Base-by-base conservation (phyloP, 2,888 invertebrate genomes). In the Eristalis pertinax region DNA sequence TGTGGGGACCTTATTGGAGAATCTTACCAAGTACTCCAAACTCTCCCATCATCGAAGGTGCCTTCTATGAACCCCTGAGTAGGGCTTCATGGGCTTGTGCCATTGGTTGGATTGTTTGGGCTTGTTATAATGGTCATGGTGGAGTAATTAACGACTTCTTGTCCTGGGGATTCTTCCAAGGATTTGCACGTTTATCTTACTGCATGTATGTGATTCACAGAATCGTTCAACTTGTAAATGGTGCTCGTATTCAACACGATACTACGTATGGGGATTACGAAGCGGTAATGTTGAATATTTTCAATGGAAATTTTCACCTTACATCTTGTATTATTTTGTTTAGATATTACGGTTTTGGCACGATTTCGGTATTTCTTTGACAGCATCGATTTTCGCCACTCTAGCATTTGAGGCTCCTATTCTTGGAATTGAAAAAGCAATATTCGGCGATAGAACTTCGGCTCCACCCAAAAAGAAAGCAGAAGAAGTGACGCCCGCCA, bases 331-430 rank as follows among this genome's bases (percentile, higher is more conserved):
- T 38, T 89, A 11, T 83, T 84, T 77, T 32, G n/a, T 72, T 81
- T 90, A 94, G 92, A 89, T 93, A 29, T 91, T 93, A 83, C 90
- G 91, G 64, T 93, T 92, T 91, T 93, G 93, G 92, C 92, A 93
- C 11, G 93, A 94, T 90, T 92, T 93, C 70, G 91, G 93, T 35
- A 90, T 93, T 10, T 91, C 92, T 11, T 85, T 93, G 60, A 89
- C 91, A 2, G 75, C 93, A 4, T 92, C 94, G 10, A 90, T 93
- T 29, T 91, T 94, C 72, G 93, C 93, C 88, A 92, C 93, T 2
- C 89, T 94, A 78, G 92, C 93, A 19, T 94, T 94, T 85, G 94
- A 94, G 89, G 91, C 94, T 0, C 94, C 94, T 4, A 91, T 94
- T 83, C 89, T 93, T 65, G 92, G 92, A 43, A 91, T 94, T 65